These are phyloP conservation scores for Notolepis coatsorum DNA, from an alignment of 2,797 vertebrate genomes.

Conservation along the genomic window DNA sequence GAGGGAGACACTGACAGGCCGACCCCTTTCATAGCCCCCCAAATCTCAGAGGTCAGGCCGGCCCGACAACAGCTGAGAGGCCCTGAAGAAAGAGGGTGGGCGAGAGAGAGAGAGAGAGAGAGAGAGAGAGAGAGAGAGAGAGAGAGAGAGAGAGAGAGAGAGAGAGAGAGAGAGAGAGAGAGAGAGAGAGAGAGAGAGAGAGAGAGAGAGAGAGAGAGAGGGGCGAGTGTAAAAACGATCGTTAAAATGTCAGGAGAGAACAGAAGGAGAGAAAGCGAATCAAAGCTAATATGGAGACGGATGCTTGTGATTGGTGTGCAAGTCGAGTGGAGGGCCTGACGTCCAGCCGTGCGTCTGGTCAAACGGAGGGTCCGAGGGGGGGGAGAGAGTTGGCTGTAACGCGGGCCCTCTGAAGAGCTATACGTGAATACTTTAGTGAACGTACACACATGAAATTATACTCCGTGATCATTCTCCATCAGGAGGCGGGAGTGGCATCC, in stretches of 20 bases:
- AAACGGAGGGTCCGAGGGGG: too few species aligned
- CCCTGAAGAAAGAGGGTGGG: constrained; percentile 29
- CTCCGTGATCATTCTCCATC: not conserved
- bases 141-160: constrained; percentile 14
- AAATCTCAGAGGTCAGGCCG: constrained; percentile 77
- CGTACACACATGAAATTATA: not conserved
- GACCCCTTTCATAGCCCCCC: constrained; percentile 70
- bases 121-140: constrained; percentile 26
- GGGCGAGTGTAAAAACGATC: constrained; percentile 37
- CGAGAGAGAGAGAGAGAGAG: constrained; percentile 46
- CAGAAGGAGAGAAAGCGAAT: not conserved
- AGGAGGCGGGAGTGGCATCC: not conserved
- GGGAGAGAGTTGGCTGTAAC: too few species aligned
- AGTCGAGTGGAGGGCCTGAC: too few species aligned
- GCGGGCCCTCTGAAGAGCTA: too few species aligned
- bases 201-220: constrained; percentile 30
- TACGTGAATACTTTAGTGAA: not conserved
- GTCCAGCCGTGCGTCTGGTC: too few species aligned
- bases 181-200: constrained; percentile 41
- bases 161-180: constrained; percentile 26
- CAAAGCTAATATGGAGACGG: not conserved
- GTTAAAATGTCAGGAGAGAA: constrained; percentile 18
- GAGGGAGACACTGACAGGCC: constrained; percentile 81
- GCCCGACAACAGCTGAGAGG: constrained; percentile 75
- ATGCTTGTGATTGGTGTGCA: not conserved